These are phyloP conservation scores for Heterohyrax brucei DNA, from an alignment of 2,797 vertebrate genomes.

Conservation along the genomic window DNA sequence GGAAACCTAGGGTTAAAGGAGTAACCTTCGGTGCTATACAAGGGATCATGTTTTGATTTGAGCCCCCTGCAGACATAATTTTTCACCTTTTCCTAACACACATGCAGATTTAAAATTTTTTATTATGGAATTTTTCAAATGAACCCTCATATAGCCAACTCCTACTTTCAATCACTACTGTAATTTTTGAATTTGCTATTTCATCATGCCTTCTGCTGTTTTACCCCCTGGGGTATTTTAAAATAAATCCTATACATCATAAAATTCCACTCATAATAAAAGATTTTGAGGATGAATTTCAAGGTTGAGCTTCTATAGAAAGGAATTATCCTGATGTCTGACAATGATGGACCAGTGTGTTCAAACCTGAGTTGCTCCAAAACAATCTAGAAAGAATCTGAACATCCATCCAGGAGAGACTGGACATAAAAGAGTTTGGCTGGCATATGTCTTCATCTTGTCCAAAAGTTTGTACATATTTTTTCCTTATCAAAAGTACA, in stretches of 20 bases:
- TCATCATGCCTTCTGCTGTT: neutral
- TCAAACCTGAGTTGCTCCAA: constrained; percentile 38
- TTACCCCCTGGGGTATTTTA: constrained; percentile 4
- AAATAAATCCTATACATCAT: neutral
- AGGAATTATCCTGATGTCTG: neutral
- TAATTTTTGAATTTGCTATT: constrained; percentile 57
- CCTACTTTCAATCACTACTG: neutral
- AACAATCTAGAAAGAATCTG: constrained; percentile 36
- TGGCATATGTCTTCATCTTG: neutral
- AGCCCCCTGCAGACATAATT: neutral
- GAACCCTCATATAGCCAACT: neutral
- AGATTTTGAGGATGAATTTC: constrained; percentile 59
- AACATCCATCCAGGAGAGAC: neutral
- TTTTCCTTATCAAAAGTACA: constrained; percentile 57
- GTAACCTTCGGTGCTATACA: constrained; percentile 1
- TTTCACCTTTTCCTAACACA: constrained; percentile 45
- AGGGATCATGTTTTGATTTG: neutral
- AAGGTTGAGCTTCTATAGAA: constrained; percentile 46
- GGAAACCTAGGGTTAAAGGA: constrained; percentile 51
- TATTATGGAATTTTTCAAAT: neutral
- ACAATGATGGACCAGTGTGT: neutral
- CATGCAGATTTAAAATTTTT: neutral
- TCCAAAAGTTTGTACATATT: constrained; percentile 5
- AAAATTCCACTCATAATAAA: neutral
- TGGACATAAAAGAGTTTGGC: neutral